A percentile compares a stretch with the other conserved stretches of the same genome.
Conservation (phyloP, 2,113 vertebrate species). For the Tragelaphus strepsiceros region DNA sequence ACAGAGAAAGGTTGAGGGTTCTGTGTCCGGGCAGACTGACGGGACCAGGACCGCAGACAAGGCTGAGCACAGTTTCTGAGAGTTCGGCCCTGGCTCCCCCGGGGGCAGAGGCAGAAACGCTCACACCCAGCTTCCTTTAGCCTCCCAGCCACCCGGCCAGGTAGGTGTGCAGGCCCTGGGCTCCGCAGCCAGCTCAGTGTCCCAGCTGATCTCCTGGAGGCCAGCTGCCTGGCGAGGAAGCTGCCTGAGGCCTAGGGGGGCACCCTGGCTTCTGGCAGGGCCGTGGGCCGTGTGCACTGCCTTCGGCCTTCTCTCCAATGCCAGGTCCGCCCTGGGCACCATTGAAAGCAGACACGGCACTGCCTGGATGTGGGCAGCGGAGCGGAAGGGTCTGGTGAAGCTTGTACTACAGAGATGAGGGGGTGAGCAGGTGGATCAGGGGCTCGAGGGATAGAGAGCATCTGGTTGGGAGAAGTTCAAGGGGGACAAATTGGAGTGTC, state of each 20-base stretch:
- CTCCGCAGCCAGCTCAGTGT: background rate
- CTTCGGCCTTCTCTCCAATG: background rate
- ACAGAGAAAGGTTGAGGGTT: background rate
- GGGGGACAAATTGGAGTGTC: background rate
- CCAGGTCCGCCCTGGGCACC: background rate
- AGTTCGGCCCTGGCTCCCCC: background rate
- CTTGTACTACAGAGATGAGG: background rate
- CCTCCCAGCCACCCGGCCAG: too few species aligned
- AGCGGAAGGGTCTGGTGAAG: background rate
- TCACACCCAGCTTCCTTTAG: too few species aligned
- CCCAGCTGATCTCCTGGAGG: background rate
- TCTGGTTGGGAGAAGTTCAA: background rate
- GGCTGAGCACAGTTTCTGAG: background rate
- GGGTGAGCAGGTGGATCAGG: too few species aligned
- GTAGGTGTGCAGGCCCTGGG: background rate
- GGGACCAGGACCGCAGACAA: background rate
- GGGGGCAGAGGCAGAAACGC: background rate
- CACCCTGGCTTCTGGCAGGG: background rate
- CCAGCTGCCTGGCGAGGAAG: background rate
- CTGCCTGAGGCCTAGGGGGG: background rate
- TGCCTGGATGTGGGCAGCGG: background rate
- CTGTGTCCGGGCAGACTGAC: background rate
- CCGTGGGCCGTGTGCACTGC: rapidly evolving
- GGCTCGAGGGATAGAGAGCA: background rate
- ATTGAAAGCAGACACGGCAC: background rate